These are phyloP conservation scores for Griposia aprilina DNA, from an alignment of 2,888 invertebrate species.

Conservation along the genomic window DNA sequence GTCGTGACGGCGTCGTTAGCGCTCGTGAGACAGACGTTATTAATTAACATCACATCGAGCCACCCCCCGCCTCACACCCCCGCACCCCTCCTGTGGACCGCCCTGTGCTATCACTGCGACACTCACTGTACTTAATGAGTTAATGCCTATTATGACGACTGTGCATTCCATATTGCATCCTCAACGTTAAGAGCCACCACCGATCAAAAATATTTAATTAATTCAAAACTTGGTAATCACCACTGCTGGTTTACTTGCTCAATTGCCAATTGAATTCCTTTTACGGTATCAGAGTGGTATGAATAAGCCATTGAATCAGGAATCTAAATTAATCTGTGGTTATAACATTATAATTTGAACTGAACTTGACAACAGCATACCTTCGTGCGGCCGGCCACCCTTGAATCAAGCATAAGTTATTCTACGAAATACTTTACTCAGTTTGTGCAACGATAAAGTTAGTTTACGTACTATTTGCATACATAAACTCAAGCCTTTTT, in stretches of 20 bases:
- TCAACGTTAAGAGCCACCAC: neutral
- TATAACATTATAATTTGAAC: conserved; percentile 43
- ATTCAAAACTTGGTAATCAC: conserved; percentile 20
- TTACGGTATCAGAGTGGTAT: conserved; percentile 37
- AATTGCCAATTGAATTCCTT: conserved; percentile 48
- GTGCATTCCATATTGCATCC: conserved; percentile 37
- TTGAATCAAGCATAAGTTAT: neutral
- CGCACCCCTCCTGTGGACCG: conserved; percentile 56
- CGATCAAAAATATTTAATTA: conserved; percentile 10
- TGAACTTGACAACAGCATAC: conserved; percentile 23
- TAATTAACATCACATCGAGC: conserved; percentile 88
- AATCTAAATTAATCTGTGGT: conserved; percentile 41
- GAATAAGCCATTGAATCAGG: conserved; percentile 48
- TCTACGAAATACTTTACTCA: neutral
- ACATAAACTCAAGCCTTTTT: neutral
- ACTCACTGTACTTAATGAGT: conserved; percentile 42
- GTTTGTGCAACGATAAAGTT: neutral
- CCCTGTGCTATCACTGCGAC: conserved; percentile 57
- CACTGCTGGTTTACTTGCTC: conserved; percentile 23
- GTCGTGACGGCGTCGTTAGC: conserved; percentile 89
- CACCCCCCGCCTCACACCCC: conserved; percentile 60
- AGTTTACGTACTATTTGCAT: neutral
- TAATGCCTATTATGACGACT: conserved; percentile 42
- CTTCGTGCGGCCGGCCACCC: neutral
- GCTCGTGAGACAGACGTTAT: conserved; percentile 89